Evolutionary conservation across 1,140 invertebrate species (phyloP), one percentile per base, ranked within the genome.

Genomic region (Drosophila neocordata): DNA sequence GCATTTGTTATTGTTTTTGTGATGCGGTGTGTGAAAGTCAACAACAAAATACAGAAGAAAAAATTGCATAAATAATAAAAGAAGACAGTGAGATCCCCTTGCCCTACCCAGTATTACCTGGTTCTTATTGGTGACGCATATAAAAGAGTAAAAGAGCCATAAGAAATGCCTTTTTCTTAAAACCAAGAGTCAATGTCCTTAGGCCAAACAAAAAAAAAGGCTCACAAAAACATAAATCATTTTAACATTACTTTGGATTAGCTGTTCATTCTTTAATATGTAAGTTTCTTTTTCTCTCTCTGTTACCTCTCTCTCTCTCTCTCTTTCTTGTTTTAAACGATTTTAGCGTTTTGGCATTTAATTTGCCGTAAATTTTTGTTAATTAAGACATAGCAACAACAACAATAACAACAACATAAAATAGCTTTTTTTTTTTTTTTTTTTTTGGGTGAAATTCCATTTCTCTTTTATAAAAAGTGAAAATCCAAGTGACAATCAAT

Each of bases 401-500:
- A 79, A 56, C 66, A 62, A 61, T 55, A 69, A 61, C 68, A 62
- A 73, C 63, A 66, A 37, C 60, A 51, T 66, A 79, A 44, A 48
- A 70, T 76, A 75, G 69, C 70, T 77, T 78, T 53, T 53, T 11
- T 53, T 53, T 53, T 53, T 77, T 78, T 53, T 53, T 11, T 53
- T 53, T 53, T 53, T 53, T 83, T 87, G 83, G 83, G 83, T 88
- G 83, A 88, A 88, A 88, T 88, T 88, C 76, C 83, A 88, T 88
- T 88, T 88, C 83, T 88, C 83, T 88, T 88, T 79, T 73, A 72
- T 77, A 83, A 88, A 88, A 88, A 88, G 83, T 88, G 83, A 88
- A 88, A 88, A 89, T 88, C 79, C 76, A 83, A 88, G 84, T 83
- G 83, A 88, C 83, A 88, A 88, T 89, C 83, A 88, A 88, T 88